phyloP scores from a whole-genome alignment of 1,140 invertebrate genomes.

The Ectropis grisescens region DNA sequence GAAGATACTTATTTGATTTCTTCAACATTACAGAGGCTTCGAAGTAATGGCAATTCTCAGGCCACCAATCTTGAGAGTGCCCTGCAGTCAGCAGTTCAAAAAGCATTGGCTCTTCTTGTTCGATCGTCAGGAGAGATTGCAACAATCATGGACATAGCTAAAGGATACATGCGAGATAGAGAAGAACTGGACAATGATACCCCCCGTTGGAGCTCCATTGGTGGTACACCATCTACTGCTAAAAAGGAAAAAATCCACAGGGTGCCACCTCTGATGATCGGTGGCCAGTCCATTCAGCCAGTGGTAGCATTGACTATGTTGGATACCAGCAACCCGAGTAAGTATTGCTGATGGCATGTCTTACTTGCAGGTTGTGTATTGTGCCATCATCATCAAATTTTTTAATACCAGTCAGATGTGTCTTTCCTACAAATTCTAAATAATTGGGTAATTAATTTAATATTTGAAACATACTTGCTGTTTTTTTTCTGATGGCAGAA shows the following conservation, averaged over 20 bases:
- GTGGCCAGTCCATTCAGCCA: constrained; percentile 44
- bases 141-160: constrained; percentile 28
- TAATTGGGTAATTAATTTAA: no score
- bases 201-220: constrained; percentile 34
- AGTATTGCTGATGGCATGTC: constrained; percentile 12
- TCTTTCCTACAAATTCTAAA: no score
- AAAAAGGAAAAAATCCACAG: constrained; percentile 36
- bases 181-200: constrained; percentile 29
- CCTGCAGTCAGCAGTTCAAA: constrained; percentile 36
- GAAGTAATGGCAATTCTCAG: constrained; percentile 27
- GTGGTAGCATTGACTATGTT: constrained; percentile 39
- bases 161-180: constrained; percentile 38
- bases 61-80: constrained; percentile 33
- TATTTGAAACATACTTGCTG: no score
- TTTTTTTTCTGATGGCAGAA: no score
- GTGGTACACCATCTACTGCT: constrained; percentile 24
- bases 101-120: constrained; percentile 41
- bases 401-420: background rate
- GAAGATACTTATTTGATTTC: no score
- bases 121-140: constrained; percentile 40
- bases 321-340: constrained; percentile 26
- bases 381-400: constrained; percentile 1
- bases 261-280: constrained; percentile 42
- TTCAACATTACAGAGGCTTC: constrained; percentile 36
- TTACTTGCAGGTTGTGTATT: no score